A percentile compares a stretch with the other conserved stretches of the same genome.
Evolutionary conservation across 2,113 vertebrate species (phyloP).

Genomic region (Sarotherodon lohbergeri): DNA sequence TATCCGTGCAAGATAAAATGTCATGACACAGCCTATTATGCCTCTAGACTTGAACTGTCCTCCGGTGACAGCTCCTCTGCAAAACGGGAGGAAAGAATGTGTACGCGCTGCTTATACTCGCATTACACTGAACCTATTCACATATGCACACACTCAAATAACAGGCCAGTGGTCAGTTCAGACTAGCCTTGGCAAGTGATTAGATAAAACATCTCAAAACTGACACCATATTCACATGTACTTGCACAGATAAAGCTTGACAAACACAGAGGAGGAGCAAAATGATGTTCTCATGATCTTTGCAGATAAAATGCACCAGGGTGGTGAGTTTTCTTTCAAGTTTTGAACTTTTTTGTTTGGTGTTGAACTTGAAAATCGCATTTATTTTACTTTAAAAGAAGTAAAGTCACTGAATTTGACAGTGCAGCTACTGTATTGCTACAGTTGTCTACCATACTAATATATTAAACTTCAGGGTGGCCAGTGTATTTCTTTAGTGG

Average conservation of each 20-base stretch:
- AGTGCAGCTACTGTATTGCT: background rate
- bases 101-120: background rate
- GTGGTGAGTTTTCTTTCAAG: background rate
- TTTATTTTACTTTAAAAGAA: background rate
- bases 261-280: background rate
- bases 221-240: background rate
- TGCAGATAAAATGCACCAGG: background rate
- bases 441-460: background rate
- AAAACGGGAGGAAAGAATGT: background rate
- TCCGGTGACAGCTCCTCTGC: conserved; percentile 37
- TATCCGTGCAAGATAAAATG: conserved; percentile 54
- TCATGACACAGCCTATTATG: conserved; percentile 49
- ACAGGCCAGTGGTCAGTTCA: background rate
- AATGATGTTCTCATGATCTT: background rate
- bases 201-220: background rate
- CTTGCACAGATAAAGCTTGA: background rate
- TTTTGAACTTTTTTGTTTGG: background rate
- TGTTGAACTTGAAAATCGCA: background rate
- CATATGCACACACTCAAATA: background rate
- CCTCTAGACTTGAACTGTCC: conserved; percentile 32
- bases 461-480: background rate
- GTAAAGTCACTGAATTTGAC: background rate
- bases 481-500: background rate
- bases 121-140: background rate
- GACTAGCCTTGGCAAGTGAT: background rate